These are phyloP conservation scores for Acanthurus lineatus DNA, from an alignment of 2,797 vertebrate genomes.

Conservation along the genomic window DNA sequence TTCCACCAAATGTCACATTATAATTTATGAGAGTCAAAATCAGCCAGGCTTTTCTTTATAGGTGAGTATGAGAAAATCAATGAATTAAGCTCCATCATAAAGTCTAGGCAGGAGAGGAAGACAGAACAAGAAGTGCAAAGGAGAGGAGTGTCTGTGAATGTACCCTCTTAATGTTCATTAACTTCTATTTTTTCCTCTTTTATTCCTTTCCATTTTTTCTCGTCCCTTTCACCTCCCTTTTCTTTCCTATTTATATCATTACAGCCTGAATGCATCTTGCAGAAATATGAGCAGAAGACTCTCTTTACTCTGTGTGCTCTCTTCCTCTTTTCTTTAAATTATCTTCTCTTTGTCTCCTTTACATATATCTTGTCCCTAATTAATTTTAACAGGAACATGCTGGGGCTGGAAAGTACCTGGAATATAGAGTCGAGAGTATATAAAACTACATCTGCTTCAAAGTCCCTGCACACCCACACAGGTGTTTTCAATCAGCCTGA, in stretches of 20 bases:
- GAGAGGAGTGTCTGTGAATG: not conserved
- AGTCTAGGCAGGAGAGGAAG: conserved; percentile 4
- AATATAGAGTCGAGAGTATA: not conserved
- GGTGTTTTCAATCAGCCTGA: too few species aligned
- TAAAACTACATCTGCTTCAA: too few species aligned
- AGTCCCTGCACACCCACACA: conserved; percentile 23
- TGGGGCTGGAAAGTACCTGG: not conserved
- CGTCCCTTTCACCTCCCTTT: not conserved
- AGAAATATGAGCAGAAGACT: not conserved
- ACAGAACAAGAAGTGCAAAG: conserved; percentile 4
- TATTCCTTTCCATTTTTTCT: not conserved
- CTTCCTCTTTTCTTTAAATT: not conserved
- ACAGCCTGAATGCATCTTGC: not conserved
- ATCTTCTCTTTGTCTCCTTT: conserved; percentile 2
- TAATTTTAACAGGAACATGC: conserved; percentile 2
- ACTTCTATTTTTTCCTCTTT: conserved; percentile 19
- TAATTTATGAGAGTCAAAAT: conserved; percentile 62
- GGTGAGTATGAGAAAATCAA: conserved; percentile 54
- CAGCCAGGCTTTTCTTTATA: conserved; percentile 42
- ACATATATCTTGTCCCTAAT: not conserved
- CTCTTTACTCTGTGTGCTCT: not conserved
- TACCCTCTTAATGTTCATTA: conserved; percentile 13
- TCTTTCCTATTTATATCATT: not conserved
- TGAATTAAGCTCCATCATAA: conserved; percentile 30
- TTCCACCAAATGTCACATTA: conserved; percentile 74